Evolutionary conservation across 2,797 vertebrate genomes (phyloP), one percentile per base, ranked within the genome.

Genomic region (Premnoplex brunnescens): DNA sequence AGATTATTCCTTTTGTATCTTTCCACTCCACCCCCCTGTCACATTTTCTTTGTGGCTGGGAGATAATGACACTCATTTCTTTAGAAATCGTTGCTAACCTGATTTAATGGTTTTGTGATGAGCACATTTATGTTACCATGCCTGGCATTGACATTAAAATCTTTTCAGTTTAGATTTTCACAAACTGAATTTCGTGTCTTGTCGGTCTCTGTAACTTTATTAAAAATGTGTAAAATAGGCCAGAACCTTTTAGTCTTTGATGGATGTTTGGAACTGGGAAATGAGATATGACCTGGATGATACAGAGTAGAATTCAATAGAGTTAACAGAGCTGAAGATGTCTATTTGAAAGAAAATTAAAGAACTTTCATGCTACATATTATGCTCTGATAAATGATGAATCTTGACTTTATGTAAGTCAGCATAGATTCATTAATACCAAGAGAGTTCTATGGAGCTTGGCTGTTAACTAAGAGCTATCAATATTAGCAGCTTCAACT

Each of bases 191-290:
- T 83, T 91, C 60, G 7, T 87, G 32, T 80, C 77, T 51, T 87
- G 37, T 93, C 62, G 56, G 76, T 84, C 60, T 91, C 79, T 71
- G 32, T 95, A 93, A 93, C 16, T 26, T 71, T 82, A 89, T 96
- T 93, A 77, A 94, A 90, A 91, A 91, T 8, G 56, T 83, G 86
- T 85, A 82, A 95, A 95, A 83, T 85, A 77, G 75, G 37, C 88
- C 91, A 95, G 91, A 94, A 56, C 81, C 78, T 91, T 92, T 94
- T 74, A 87, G 68, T 74, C 56, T 77, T 85, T 91, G 81, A 96
- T 91, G 54, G 60, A 83, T 96, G 24, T 77, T 93, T 94, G 60
- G 27, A 85, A 67, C 22, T 87, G 49, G n/a, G 64, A 92, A 89
- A 91, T 79, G 44, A 93, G 74, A 82, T 93, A 87, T 56, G 81